Evolutionary conservation across 2,888 invertebrate genomes (phyloP), one percentile per base, ranked within the genome.

Genomic region (Allophyes oxyacanthae): DNA sequence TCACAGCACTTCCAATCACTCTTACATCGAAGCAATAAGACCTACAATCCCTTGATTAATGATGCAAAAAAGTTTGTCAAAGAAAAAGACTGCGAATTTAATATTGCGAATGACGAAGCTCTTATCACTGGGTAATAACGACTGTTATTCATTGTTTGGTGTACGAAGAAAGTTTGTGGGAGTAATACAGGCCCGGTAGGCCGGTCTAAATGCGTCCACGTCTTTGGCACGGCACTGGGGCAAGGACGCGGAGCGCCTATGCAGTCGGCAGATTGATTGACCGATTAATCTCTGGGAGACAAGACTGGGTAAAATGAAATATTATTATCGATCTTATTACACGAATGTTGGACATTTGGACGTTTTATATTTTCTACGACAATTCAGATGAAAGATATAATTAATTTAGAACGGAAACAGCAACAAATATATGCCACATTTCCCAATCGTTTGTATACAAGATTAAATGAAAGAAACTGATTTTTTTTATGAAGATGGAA

Each of bases 201-300:
- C 81, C 83, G 82, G 72, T 83, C 92, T 93, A 93, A 90, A 91
- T 84, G 81, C 85, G 92, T 89, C 84, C 79, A 68, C 82, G 85
- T 84, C 87, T 86, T 75, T 91, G 91, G 90, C 89, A 86, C 90
- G 84, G 83, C 87, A 92, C 87, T 92, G 87, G 92, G 92, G 88
- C 92, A 93, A 93, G 92, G 92, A 90, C 92, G 90, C 84, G 62
- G 78, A 86, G 88, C 87, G 87, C 87, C 89, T 82, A 89, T 90
- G 90, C 90, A 89, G 76, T 81, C 85, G 81, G 78, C 82, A 85
- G 88, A 90, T 89, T 90, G 92, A 93, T 92, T 87, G 87, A 87
- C 86, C 87, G 90, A 92, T 92, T 87, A 91, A 92, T 91, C 88
- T 89, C 77, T 79, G 78, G 78, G 76, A 81, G 79, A 82, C 76